Evolutionary conservation across 1,140 invertebrate species (phyloP), one percentile per base, ranked within the genome.

Genomic region (Vanessa atalanta): DNA sequence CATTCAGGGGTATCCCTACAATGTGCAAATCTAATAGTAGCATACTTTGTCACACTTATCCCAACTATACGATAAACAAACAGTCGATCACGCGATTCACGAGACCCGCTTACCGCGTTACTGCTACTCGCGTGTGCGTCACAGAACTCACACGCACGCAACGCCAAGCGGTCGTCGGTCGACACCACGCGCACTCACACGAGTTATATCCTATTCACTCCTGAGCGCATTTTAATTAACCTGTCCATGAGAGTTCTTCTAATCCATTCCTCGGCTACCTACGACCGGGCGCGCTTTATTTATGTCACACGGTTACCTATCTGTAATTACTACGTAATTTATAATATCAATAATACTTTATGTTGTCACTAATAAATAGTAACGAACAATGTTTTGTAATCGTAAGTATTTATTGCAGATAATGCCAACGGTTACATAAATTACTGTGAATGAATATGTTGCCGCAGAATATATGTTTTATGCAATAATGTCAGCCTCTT

Each of bases 241-340:
- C 16, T 14, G 26, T 60, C 16, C 26, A 60, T 60, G 26, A 60
- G 55, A 60, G 26, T 26, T 26, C 26, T 57, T 57, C 55, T 9
- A 43, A 43, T 43, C 9, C 37, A 43, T 43, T 43, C 37, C 37
- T 43, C 37, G 37, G 37, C 37, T 9, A 43, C 37, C 37, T 43
- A 43, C 37, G 37, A 43, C 37, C 37, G 7, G 37, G 37, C 7
- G 53, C 53, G 16, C 53, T 57, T 57, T 57, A 57, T 57, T 20
- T 23, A 57, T 57, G 53, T 57, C 53, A 57, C 53, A 57, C 53
- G 53, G 14, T 61, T 16, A 16, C 57, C 31, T 61, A 31, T n/a
- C 8, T 15, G 57, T n/a, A 61, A 61, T 61, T 61, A 61, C 57
- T 61, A 61, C 43, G 57, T n/a, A 61, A 61, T 61, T 61, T 61